A percentile compares a stretch with the other conserved stretches of the same genome.
These are phyloP conservation scores for Diglossa cyanea DNA, from an alignment of 2,797 vertebrate genomes.

Conservation along the genomic window DNA sequence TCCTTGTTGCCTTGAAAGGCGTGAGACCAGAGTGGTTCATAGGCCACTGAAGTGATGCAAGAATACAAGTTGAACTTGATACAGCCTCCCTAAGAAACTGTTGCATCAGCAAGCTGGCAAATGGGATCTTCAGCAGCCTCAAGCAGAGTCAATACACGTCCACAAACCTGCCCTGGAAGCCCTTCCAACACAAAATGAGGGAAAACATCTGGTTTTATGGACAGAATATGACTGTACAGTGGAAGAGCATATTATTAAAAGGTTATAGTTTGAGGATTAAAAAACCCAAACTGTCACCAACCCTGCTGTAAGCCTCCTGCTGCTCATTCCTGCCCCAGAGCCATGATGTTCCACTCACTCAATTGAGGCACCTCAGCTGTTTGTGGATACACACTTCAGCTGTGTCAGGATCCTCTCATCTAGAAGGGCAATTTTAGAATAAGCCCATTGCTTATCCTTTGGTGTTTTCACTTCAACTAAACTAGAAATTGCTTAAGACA, in stretches of 20 bases:
- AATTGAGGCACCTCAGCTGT: not conserved
- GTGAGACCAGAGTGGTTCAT: not conserved
- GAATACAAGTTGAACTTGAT: not conserved
- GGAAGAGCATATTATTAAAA: not conserved
- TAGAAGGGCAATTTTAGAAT: not conserved
- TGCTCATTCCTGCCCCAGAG: not conserved
- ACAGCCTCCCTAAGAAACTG: not conserved
- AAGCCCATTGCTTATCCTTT: not conserved
- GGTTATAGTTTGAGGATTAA: not conserved
- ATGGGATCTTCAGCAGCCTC: not conserved
- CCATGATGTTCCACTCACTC: not conserved
- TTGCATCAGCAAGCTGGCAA: not conserved
- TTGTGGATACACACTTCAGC: not conserved
- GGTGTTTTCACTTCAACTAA: not conserved
- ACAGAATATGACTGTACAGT: not conserved
- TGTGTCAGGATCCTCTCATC: not conserved
- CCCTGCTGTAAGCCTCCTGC: not conserved
- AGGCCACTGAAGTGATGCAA: not conserved
- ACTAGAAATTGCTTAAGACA: not conserved
- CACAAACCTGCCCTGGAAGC: not conserved
- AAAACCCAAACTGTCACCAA: not conserved
- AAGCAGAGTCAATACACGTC: not conserved
- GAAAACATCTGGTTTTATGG: not conserved
- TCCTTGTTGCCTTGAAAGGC: not conserved
- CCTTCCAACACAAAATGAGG: not conserved